phyloP scores from a whole-genome alignment of 2,113 vertebrate species.

The Catharus bicknelli region DNA sequence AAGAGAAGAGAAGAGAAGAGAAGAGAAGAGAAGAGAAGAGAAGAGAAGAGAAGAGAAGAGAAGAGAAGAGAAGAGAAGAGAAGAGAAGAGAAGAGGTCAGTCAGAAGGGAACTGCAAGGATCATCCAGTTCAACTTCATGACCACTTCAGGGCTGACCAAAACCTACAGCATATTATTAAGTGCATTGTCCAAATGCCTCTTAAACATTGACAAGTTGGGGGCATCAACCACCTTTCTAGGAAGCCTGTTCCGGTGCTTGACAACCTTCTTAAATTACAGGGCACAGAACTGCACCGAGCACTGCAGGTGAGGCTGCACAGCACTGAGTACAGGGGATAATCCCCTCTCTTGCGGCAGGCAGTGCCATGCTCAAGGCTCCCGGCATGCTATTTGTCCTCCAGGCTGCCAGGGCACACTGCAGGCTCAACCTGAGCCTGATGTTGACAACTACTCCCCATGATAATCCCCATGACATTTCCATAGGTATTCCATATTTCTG shows the following conservation, averaged over 20 bases:
- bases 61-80: neutral
- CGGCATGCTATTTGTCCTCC: rapidly evolving
- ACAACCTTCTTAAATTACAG: neutral
- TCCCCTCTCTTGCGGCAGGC: rapidly evolving
- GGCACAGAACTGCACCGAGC: rapidly evolving
- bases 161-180: neutral
- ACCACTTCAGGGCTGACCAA: neutral
- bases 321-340: neutral
- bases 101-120: rapidly evolving
- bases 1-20: neutral
- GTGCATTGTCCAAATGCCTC: neutral
- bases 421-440: neutral
- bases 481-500: neutral
- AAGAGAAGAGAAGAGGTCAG: neutral
- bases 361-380: neutral
- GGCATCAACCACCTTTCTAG: rapidly evolving
- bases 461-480: neutral
- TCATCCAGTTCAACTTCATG: neutral
- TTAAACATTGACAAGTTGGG: neutral
- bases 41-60: neutral
- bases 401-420: rapidly evolving
- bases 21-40: neutral
- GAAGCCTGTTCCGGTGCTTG: neutral
- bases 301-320: neutral
- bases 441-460: neutral